These are phyloP conservation scores for Diabrotica virgifera DNA, from an alignment of 1,140 invertebrate species.

Conservation along the genomic window DNA sequence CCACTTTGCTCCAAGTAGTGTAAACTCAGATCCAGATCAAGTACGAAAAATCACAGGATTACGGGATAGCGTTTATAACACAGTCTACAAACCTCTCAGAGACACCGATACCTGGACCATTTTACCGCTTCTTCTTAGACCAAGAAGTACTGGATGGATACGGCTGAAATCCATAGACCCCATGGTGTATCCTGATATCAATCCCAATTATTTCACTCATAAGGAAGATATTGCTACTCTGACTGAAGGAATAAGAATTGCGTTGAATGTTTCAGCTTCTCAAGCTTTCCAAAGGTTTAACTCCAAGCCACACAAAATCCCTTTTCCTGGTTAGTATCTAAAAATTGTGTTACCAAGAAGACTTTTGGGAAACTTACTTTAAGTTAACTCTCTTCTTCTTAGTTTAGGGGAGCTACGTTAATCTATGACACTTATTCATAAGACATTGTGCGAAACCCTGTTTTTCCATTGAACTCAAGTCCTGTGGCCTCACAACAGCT, in stretches of 20 bases:
- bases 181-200: constrained; percentile 77
- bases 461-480: too few relatives aligned
- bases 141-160: constrained; percentile 79
- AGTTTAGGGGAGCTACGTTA: too few relatives aligned
- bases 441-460: too few relatives aligned
- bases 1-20: constrained; percentile 77
- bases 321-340: constrained; percentile 59
- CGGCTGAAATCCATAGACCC: constrained; percentile 77
- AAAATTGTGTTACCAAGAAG: too few relatives aligned
- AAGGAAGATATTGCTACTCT: constrained; percentile 72
- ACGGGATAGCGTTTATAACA: constrained; percentile 76
- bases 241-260: constrained; percentile 79
- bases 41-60: constrained; percentile 67
- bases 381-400: too few relatives aligned
- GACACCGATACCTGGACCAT: constrained; percentile 81
- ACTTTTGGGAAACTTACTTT: too few relatives aligned
- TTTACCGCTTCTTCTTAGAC: constrained; percentile 73
- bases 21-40: constrained; percentile 76
- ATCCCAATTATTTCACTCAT: constrained; percentile 87
- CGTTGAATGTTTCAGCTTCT: constrained; percentile 73
- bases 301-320: constrained; percentile 71
- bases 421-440: too few relatives aligned
- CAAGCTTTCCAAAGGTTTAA: constrained; percentile 77
- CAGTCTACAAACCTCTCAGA: constrained; percentile 77
- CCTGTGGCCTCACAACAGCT: too few relatives aligned